Evolutionary conservation across 2,113 vertebrate genomes (phyloP), one percentile per base, ranked within the genome.

Genomic region (Tenebrosternarchus preto): DNA sequence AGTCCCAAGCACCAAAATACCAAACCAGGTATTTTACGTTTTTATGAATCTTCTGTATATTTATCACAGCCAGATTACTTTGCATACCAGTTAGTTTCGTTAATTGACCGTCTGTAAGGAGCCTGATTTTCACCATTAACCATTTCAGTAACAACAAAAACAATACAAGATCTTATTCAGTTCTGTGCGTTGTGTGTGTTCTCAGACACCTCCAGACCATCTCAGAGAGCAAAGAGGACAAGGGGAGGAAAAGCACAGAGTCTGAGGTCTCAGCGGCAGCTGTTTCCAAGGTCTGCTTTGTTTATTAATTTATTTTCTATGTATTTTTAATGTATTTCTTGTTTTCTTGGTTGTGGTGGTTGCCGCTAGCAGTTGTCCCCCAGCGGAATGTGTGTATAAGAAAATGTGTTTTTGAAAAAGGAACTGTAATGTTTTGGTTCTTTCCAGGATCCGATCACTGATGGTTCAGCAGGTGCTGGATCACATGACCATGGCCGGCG

Each of bases 201-300:
- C 17, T 39, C 25, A 81, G 75, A 24, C 20, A n/a, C 19, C 29
- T 80, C 60, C 69, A 76, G 70, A 67, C 77, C 25, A 80, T 78
- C 53, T 76, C 80, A 17, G 77, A 82, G 39, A 78, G 24, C 19
- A 24, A 24, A 33, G 77, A 80, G 25, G 25, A 24, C 3, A 11
- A 27, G 5, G 36, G 22, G 17, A 57, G 59, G 20, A 71, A 59
- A 33, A 66, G n/a, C 53, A 29, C 31, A 11, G 50, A 46, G 27
- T 57, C 78, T 57, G 11, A 50, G 24, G 33, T 73, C 20, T 36
- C 59, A 3, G 4, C n/a, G 57, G 11, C 12, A n/a, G 11, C 16
- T 1, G 6, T 3, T 3, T 56, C 68, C 4, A 11, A 36, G 46
- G 66, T 82, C 16, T 7, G 33, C n/a, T n/a, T n/a, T n/a, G n/a